phyloP scores from a whole-genome alignment of 1,140 invertebrate genomes.

The Cotesia glomerata region DNA sequence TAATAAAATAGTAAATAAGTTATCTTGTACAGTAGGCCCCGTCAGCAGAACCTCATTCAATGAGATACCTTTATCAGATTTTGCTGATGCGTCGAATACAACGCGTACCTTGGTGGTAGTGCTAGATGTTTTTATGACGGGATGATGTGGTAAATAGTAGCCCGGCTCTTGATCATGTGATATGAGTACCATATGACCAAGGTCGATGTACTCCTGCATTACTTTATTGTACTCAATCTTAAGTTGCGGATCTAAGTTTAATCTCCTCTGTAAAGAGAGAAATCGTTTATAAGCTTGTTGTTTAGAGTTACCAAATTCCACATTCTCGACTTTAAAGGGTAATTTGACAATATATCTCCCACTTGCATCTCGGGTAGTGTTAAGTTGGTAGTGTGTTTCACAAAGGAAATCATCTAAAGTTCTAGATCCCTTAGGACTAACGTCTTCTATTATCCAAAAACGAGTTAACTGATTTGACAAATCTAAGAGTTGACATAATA shows the following conservation, averaged over 20 bases:
- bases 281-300: conserved; percentile 16
- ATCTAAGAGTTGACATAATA: conserved; percentile 21
- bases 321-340: conserved; percentile 18
- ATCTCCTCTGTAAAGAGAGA: conserved; percentile 4
- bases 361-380: not conserved
- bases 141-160: conserved; percentile 49
- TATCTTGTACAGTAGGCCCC: conserved; percentile 43
- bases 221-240: conserved; percentile 24
- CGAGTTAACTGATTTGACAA: conserved; percentile 16
- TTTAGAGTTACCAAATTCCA: conserved; percentile 23
- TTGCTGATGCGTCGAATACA: conserved; percentile 38
- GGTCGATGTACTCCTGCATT: conserved; percentile 43
- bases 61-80: conserved; percentile 33
- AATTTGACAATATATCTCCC: conserved; percentile 23
- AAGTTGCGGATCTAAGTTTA: conserved; percentile 19
- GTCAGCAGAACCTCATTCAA: conserved; percentile 47
- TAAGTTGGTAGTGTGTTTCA: conserved; percentile 23
- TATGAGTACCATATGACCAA: conserved; percentile 37
- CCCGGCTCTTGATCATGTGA: not conserved
- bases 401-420: not conserved
- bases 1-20: no score
- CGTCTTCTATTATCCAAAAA: conserved; percentile 24
- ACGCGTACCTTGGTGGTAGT: conserved; percentile 44
- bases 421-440: not conserved
- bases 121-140: conserved; percentile 33